Evolutionary conservation across 2,113 vertebrate species (phyloP).

Genomic region (zebrafish (Danio rerio)): GRCz12tu NC_133186.1:9607001-9607500

Average conservation of each 20-base stretch:
- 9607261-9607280: slow-evolving; percentile 35
- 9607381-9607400: no score
- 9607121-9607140: slow-evolving; percentile 20
- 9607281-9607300: slow-evolving; percentile 7
- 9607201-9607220: slow-evolving; percentile 54
- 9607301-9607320: no score
- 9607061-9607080: neutral
- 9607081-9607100: slow-evolving; percentile 1
- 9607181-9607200: slow-evolving; percentile 55
- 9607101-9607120: slow-evolving; percentile 2
- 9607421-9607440: no score
- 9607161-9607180: slow-evolving; percentile 52
- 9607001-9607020: slow-evolving; percentile 10
- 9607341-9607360: no score
- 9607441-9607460: no score
- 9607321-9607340: no score
- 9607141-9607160: slow-evolving; percentile 42
- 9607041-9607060: neutral
- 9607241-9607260: slow-evolving; percentile 45
- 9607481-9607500: no score
- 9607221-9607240: neutral
- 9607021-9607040: neutral
- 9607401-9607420: no score
- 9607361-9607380: no score
- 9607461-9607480: no score